Conservation (phyloP, 2,113 vertebrate species). For the Gavialis gangeticus region DNA sequence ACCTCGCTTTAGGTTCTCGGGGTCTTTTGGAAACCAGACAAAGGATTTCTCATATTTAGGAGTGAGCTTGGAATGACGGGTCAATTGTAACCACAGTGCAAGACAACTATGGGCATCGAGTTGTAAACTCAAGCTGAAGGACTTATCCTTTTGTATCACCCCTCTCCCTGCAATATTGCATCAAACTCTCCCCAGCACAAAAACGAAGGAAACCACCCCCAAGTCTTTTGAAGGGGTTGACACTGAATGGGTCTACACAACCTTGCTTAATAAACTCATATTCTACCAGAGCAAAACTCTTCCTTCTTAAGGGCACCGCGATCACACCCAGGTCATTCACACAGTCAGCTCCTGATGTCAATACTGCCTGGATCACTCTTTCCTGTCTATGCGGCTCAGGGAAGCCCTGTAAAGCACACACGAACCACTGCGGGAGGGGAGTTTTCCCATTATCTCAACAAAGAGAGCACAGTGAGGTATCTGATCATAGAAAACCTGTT, state of each 20-base stretch:
- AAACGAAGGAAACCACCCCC: neutral
- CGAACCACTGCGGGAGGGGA: neutral
- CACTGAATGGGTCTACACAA: neutral
- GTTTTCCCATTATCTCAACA: neutral
- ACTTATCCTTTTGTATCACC: neutral
- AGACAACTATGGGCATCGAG: neutral
- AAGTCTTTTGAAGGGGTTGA: neutral
- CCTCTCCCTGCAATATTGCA: neutral
- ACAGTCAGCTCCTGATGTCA: neutral
- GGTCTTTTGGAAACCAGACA: neutral
- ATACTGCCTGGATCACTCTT: neutral
- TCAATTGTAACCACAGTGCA: neutral
- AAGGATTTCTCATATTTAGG: slow-evolving; percentile 33
- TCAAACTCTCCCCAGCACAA: neutral
- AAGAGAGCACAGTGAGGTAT: neutral
- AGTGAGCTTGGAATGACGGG: neutral
- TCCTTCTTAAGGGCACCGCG: neutral
- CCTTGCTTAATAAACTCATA: neutral
- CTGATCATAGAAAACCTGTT: neutral
- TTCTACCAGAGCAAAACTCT: neutral
- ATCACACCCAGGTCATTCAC: neutral
- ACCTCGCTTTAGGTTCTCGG: slow-evolving; percentile 14
- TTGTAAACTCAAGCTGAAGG: neutral
- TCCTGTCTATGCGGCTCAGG: neutral
- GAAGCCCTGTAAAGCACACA: neutral